Base-by-base conservation (phyloP, 2,113 vertebrate species). In the Athene noctua region DNA sequence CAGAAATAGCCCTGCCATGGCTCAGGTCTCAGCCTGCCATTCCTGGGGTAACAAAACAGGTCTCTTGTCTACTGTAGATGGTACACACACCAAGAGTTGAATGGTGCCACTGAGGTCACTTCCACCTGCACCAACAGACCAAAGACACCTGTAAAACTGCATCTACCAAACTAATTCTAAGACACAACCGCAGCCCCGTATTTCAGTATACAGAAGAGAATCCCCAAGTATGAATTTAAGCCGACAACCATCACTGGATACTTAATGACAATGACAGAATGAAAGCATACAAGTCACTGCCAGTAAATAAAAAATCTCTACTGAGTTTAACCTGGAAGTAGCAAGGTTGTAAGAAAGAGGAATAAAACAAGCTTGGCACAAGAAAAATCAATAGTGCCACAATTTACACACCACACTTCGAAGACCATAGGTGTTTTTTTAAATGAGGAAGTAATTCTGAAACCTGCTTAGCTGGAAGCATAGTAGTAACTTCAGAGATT, bases 1-100 rank as follows among this genome's bases (percentile, higher is more conserved):
- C 15, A 77, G 20, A n/a, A 47, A n/a, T 2, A 62, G n/a, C 26
- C 13, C 49, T 4, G 1, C 61, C 46, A 8, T 0, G 0, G 29
- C 25, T 3, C 49, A 23, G 63, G 20, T 27, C 63, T 62, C 63
- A 83, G 63, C 57, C 46, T 30, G 54, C 27, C 12, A 1, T 29
- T 77, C 55, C 42, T 13, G 26, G 26, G 26, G 32, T 26, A 22
- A 38, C 32, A 49, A 32, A 55, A 49, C 10, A 26, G 5, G 54
- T 34, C 27, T 59, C 62, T 15, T 15, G 40, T 14, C 63, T 83
- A 5, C 42, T n/a, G 22, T 14, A 46, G 46, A 14, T 1, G 3
- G 26, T 27, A 47, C 32, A 38, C 13, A 22, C 67, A 63, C 11
- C 38, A 25, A 52, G 51, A 73, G 47, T 22, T 40, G 27, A 54